Evolutionary conservation across 53 echinoderm and acorn worm species (phyloP).

Genomic region (Holothuria scabra): DNA sequence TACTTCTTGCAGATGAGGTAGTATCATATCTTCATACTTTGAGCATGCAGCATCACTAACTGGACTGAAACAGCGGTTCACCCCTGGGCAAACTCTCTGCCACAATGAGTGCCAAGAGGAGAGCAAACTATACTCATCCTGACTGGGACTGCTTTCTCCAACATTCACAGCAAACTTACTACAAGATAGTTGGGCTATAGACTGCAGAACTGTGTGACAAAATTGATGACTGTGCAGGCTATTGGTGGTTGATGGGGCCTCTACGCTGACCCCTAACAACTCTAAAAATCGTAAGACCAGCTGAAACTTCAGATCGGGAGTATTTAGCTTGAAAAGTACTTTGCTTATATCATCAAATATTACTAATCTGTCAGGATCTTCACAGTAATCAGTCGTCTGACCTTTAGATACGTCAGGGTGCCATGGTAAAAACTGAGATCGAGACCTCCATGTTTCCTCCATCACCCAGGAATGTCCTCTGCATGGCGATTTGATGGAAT

Average conservation of each 20-base stretch:
- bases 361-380: constrained; percentile 96
- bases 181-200: not conserved
- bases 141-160: not conserved
- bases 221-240: constrained; percentile 15
- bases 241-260: constrained; percentile 29
- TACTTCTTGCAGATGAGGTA: not conserved
- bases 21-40: not conserved
- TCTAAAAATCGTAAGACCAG: constrained; percentile 75
- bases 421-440: constrained; percentile 84
- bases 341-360: constrained; percentile 92
- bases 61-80: not conserved
- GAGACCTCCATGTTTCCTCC: constrained; percentile 75
- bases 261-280: constrained; percentile 72
- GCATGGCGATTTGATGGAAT: constrained; percentile 24
- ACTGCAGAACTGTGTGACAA: constrained; percentile 19
- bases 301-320: constrained; percentile 57
- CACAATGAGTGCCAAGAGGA: constrained; percentile 37
- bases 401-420: constrained; percentile 69
- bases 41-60: too few relatives aligned
- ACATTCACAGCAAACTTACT: constrained; percentile 6
- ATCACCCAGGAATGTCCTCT: constrained; percentile 79
- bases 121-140: not conserved
- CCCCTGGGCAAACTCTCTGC: constrained; percentile 16
- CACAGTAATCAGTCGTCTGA: constrained; percentile 92
- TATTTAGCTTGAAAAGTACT: constrained; percentile 68